These are phyloP conservation scores for Parthenolecanium corni DNA, from an alignment of 2,888 invertebrate species.

Conservation along the genomic window DNA sequence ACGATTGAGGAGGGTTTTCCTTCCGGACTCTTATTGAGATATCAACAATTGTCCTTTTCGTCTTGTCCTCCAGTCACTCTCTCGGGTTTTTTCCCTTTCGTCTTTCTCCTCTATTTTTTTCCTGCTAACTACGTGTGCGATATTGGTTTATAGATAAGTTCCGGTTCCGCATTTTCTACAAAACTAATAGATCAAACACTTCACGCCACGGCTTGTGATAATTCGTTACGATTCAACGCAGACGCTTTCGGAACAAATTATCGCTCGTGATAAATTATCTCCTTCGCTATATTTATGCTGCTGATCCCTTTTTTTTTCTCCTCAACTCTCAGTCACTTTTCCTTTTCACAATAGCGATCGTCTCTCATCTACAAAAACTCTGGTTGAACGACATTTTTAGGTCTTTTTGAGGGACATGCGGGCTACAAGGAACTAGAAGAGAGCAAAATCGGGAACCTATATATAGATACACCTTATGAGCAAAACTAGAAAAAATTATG, in stretches of 20 bases:
- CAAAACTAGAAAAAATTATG: too few species aligned
- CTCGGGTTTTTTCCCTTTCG: too few species aligned
- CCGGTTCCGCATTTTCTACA: slow-evolving; percentile 23
- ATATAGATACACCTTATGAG: too few species aligned
- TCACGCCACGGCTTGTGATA: slow-evolving; percentile 13
- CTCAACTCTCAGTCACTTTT: background rate
- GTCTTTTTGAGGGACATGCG: background rate
- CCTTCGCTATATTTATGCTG: background rate
- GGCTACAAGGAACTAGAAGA: background rate
- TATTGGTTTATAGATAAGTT: slow-evolving; percentile 26
- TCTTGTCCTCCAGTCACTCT: too few species aligned
- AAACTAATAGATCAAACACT: slow-evolving; percentile 19
- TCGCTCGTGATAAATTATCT: slow-evolving; percentile 26
- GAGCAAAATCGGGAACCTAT: too few species aligned
- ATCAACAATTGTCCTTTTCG: slow-evolving; percentile 24
- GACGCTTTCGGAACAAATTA: slow-evolving; percentile 27
- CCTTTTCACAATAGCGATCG: too few species aligned
- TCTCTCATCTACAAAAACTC: background rate
- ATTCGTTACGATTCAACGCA: slow-evolving; percentile 27
- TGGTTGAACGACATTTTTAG: background rate
- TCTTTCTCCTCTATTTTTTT: too few species aligned
- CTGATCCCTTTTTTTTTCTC: slow-evolving; percentile 8
- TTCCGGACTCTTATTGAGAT: slow-evolving; percentile 15
- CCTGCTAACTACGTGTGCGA: slow-evolving; percentile 4
- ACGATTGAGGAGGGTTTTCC: slow-evolving; percentile 8